Conservation (phyloP, 2,888 invertebrate genomes). For the Macaria liturata region DNA sequence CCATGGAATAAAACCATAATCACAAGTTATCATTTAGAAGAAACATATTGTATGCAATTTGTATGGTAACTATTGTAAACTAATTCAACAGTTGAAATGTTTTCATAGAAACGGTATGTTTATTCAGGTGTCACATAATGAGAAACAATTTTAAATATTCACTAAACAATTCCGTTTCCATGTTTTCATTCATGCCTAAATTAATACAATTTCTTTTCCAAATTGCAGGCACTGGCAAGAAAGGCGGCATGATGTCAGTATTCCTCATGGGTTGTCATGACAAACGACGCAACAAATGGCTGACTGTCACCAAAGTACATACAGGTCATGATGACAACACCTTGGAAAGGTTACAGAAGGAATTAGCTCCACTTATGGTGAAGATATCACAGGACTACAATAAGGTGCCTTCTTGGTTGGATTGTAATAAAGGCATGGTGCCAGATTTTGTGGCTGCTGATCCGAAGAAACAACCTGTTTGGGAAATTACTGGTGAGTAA, state of each 20-base stretch:
- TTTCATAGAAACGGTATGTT: too few relatives aligned
- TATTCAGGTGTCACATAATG: too few relatives aligned
- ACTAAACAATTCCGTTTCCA: too few relatives aligned
- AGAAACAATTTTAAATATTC: too few relatives aligned
- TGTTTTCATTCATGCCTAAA: too few relatives aligned
- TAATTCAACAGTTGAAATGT: too few relatives aligned
- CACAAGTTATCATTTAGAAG: too few relatives aligned
- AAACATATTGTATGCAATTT: too few relatives aligned
- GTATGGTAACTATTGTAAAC: too few relatives aligned
- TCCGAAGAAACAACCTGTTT: constrained; percentile 94
- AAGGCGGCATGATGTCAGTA: constrained; percentile 96
- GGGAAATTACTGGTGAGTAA: constrained; percentile 93
- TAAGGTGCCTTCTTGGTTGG: constrained; percentile 91
- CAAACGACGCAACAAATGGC: constrained; percentile 85
- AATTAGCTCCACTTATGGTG: constrained; percentile 84
- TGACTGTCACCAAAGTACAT: constrained; percentile 96
- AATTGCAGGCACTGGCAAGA: constrained; percentile 88
- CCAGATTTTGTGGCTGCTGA: constrained; percentile 95
- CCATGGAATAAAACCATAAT: too few relatives aligned
- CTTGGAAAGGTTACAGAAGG: constrained; percentile 88
- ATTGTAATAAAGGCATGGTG: constrained; percentile 91
- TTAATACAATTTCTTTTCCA: background rate
- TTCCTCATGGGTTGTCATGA: constrained; percentile 97
- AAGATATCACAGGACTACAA: constrained; percentile 90
- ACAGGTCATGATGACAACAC: constrained; percentile 95